phyloP scores from a whole-genome alignment of 2,797 vertebrate genomes.

The Rhinella marina region DNA sequence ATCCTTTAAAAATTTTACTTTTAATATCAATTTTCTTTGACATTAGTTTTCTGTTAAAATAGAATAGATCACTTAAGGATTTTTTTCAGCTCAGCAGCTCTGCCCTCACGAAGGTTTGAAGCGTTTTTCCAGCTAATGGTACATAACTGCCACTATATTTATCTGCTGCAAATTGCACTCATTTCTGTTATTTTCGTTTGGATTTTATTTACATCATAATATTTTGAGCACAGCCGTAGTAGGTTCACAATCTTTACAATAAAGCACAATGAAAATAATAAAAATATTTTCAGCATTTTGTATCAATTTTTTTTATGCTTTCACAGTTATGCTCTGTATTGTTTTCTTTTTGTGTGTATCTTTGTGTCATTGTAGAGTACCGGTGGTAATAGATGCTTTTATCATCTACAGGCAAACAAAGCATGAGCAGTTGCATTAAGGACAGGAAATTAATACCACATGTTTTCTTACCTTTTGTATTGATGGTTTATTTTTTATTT shows the following conservation, averaged over 20 bases:
- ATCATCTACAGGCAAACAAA: not conserved
- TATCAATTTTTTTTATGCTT: not conserved
- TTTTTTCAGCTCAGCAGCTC: not conserved
- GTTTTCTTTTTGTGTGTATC: not conserved
- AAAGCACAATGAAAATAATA: not conserved
- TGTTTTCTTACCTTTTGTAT: not conserved
- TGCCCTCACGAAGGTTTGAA: not conserved
- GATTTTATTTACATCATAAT: not conserved
- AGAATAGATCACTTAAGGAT: not conserved
- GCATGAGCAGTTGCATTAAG: not conserved
- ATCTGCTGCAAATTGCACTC: not conserved
- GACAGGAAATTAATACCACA: not conserved
- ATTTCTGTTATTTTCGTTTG: constrained; percentile 7
- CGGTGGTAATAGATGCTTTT: not conserved
- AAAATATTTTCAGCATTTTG: constrained; percentile 8
- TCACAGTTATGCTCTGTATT: not conserved
- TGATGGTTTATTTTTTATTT: no score
- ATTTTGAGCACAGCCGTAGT: not conserved
- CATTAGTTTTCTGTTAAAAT: not conserved
- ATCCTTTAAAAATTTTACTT: not conserved
- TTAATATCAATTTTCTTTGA: not conserved
- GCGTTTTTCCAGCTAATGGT: constrained; percentile 9
- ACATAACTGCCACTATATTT: constrained; percentile 6
- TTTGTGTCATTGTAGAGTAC: not conserved
- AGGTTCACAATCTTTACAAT: not conserved